phyloP scores from a whole-genome alignment of 2,888 invertebrate species.

The Limnephilus lunatus region DNA sequence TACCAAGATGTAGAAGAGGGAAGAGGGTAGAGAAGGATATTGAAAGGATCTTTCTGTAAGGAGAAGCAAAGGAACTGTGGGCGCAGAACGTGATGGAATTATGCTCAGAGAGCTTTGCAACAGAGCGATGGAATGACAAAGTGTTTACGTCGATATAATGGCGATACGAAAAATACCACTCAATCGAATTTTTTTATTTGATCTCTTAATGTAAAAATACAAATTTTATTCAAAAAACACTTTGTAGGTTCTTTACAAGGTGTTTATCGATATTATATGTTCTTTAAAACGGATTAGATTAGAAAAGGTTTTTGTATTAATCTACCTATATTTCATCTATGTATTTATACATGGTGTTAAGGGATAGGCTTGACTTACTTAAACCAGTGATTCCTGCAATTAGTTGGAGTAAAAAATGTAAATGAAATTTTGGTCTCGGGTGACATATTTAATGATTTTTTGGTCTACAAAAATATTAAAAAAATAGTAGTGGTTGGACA shows the following conservation, averaged over 20 bases:
- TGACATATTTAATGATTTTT: no score
- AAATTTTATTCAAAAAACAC: not conserved
- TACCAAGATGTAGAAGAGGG: not conserved
- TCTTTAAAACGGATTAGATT: not conserved
- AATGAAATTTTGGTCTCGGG: no score
- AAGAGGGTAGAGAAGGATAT: not conserved
- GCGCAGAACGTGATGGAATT: slow-evolving; percentile 18
- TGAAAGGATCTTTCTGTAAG: not conserved
- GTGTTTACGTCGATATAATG: slow-evolving; percentile 16
- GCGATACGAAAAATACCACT: not conserved
- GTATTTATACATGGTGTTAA: no score
- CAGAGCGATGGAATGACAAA: not conserved
- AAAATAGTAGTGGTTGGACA: no score
- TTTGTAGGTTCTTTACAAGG: not conserved
- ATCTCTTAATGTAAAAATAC: not conserved
- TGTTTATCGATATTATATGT: not conserved
- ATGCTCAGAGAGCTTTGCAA: slow-evolving; percentile 19
- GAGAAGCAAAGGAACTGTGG: slow-evolving; percentile 11
- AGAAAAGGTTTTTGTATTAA: no score
- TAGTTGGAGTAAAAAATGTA: no score
- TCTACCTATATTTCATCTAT: no score
- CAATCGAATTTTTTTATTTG: not conserved
- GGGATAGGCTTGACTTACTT: no score
- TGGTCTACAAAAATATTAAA: no score
- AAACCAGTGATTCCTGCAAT: no score